Base-by-base conservation (phyloP, 53 echinoderm and acorn worm species). In the Apostichopus leukothele region DNA sequence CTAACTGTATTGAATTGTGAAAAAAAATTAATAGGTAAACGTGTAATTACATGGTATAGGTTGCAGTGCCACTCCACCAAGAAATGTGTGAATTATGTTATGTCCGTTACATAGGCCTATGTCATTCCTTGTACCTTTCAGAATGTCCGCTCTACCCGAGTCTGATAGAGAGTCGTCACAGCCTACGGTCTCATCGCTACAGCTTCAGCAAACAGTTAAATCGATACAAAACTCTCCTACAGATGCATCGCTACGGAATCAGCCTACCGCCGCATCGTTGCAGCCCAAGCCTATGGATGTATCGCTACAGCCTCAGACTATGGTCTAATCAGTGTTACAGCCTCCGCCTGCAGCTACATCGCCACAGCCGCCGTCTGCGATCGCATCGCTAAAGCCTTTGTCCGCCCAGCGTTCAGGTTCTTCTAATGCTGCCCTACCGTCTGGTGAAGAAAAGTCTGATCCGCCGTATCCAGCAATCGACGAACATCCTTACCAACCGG, bases 121-220 rank as follows among this genome's bases (percentile, higher is more conserved):
- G 14, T n/a, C 68, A 67, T 78, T 78, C 8, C 51, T 78, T 78
- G 9, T 26, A 22, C 27, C 50, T 78, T 78, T 79, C 51, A 78
- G 79, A 78, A 27, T 78, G 26, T 51, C 79, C 13, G 79, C 26
- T 27, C 79, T 51, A 78, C 79, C 51, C 5, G 79, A 78, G 1
- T 51, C 79, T 78, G 79, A 78, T 67, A 67, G 68, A n/a, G 68
- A 67, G 68, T 67, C 68, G 68, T 67, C 68, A 67, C 68, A 67
- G n/a, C 68, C 68, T 67, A 67, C 68, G n/a, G 68, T 67, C 13
- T 67, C 68, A 67, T 6, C 50, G 79, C 79, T 51, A 78, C 25
- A 8, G 79, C 50, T 50, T 50, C 79, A 78, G 50, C 27, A 6
- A 26, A 18, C 79, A 50, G 79, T 12, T 50, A 50, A 9, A 22